Conservation (phyloP, 2,797 vertebrate species). For the Pangasius krempfi region DNA sequence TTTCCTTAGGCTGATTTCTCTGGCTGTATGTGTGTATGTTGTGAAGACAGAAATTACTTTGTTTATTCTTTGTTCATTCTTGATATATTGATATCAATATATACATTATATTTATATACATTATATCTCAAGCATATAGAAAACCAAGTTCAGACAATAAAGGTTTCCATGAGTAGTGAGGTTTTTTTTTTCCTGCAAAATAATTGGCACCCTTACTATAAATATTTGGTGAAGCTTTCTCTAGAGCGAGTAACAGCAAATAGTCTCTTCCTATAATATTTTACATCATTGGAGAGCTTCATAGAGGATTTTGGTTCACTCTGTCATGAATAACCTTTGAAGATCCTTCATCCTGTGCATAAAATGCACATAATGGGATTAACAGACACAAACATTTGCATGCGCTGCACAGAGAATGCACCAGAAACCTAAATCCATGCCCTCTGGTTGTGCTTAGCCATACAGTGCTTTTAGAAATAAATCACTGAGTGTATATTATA, state of each 20-base stretch:
- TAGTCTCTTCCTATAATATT: background rate
- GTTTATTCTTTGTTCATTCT: background rate
- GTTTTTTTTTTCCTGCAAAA: background rate
- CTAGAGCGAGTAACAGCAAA: background rate
- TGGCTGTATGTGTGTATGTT: background rate
- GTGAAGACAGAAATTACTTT: background rate
- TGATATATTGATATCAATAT: background rate
- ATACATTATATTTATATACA: too few relatives aligned
- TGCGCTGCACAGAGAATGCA: background rate
- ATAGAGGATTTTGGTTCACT: background rate
- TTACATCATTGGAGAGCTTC: background rate
- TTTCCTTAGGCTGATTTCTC: background rate
- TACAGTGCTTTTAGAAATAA: background rate
- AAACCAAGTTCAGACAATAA: background rate
- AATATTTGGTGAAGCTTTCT: background rate
- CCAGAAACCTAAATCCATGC: background rate
- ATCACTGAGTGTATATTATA: background rate
- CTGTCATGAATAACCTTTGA: background rate
- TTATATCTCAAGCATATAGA: background rate
- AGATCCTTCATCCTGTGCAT: background rate
- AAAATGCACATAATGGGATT: background rate
- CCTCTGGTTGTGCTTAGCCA: background rate
- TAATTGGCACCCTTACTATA: background rate
- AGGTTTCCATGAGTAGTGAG: background rate
- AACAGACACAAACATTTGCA: background rate